phyloP scores from a whole-genome alignment of 1,140 invertebrate genomes.

The Mya arenaria region DNA sequence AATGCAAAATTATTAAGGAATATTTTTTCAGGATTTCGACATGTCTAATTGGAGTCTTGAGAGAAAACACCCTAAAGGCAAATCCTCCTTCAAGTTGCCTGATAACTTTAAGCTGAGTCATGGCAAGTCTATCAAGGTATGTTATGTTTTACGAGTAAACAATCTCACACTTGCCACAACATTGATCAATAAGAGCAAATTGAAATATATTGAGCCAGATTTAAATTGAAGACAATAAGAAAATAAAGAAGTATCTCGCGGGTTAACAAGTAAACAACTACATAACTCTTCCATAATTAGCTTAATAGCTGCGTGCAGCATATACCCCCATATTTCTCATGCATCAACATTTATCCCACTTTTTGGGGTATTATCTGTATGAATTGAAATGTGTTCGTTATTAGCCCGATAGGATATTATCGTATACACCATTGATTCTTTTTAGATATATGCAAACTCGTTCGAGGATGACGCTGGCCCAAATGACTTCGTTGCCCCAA shows the following conservation, averaged over 20 bases:
- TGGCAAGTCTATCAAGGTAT: constrained; percentile 10
- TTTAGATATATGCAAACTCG: not conserved
- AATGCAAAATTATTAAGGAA: not conserved
- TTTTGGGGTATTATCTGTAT: not conserved
- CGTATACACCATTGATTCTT: not conserved
- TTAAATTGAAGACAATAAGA: too few relatives aligned
- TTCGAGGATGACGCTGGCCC: not conserved
- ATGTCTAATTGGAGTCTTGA: not conserved
- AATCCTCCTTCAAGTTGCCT: not conserved
- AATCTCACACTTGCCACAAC: too few relatives aligned
- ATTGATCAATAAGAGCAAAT: too few relatives aligned
- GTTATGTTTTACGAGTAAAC: too few relatives aligned
- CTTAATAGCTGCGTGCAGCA: too few relatives aligned
- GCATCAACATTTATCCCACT: too few relatives aligned
- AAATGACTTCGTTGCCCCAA: not conserved
- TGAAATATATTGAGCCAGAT: too few relatives aligned
- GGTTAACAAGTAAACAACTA: too few relatives aligned
- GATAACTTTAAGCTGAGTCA: not conserved
- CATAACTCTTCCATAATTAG: too few relatives aligned
- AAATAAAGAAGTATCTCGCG: too few relatives aligned
- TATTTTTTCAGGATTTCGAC: constrained; percentile 33
- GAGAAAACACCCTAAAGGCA: constrained; percentile 4
- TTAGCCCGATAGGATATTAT: not conserved
- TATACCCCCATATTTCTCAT: too few relatives aligned
- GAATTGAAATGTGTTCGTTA: not conserved